These are phyloP conservation scores for Pyrocoelia pectoralis DNA, from an alignment of 2,888 invertebrate genomes.

Conservation along the genomic window DNA sequence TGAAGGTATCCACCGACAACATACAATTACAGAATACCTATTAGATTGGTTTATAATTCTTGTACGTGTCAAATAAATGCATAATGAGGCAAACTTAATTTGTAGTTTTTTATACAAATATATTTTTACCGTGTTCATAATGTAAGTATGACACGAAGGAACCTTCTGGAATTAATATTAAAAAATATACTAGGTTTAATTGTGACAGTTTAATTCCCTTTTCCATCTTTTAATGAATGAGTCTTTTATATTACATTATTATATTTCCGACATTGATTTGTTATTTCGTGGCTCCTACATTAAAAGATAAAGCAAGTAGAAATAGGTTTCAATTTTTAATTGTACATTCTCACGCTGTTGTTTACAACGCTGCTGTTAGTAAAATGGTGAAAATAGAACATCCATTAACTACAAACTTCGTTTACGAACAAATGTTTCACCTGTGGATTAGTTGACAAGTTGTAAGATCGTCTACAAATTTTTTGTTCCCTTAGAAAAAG, in stretches of 20 bases:
- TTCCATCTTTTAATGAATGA: not conserved
- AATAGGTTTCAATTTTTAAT: not conserved
- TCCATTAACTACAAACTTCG: not conserved
- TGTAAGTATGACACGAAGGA: not conserved
- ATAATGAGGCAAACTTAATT: not conserved
- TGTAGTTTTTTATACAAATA: not conserved
- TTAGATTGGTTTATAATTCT: not conserved
- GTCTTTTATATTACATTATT: not conserved
- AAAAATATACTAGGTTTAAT: not conserved
- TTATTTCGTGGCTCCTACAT: not conserved
- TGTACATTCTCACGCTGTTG: not conserved
- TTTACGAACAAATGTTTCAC: not conserved
- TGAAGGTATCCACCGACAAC: not conserved
- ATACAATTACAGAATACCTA: not conserved
- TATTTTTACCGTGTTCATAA: not conserved
- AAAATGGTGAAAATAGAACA: not conserved
- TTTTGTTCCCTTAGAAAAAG: not conserved
- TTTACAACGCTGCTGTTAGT: not conserved
- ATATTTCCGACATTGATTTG: not conserved
- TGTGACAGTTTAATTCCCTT: not conserved
- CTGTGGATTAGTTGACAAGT: constrained; percentile 1
- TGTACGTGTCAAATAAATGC: not conserved
- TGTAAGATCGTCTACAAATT: not conserved
- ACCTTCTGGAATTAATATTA: not conserved
- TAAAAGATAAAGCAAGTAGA: not conserved